Evolutionary conservation across 1,140 invertebrate genomes (phyloP).

Genomic region (Harpegnathos saltator): DNA sequence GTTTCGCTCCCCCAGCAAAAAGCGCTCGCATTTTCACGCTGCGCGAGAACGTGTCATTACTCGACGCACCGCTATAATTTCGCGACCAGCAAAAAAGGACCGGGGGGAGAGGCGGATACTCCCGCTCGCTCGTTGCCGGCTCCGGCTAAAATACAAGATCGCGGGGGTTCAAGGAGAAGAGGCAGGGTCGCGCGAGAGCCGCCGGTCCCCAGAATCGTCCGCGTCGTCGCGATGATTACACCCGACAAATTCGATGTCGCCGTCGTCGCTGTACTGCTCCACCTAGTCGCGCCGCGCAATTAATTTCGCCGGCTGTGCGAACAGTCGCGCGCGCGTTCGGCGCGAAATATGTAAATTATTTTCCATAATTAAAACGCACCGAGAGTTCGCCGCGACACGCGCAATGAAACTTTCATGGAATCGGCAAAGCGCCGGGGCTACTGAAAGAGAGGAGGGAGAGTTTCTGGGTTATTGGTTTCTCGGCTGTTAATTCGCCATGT

Average conservation of each 20-base stretch:
- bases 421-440: constrained; percentile 13
- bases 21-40: constrained; percentile 38
- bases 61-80: constrained; percentile 46
- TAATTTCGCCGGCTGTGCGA: constrained; percentile 25
- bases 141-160: neutral
- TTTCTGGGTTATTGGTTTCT: constrained; percentile 69
- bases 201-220: neutral
- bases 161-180: neutral
- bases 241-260: neutral
- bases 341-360: constrained; percentile 47
- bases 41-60: constrained; percentile 33
- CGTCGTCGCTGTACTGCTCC: neutral
- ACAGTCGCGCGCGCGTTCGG: constrained; percentile 1
- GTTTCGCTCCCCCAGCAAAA: neutral
- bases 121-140: neutral
- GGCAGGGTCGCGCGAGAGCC: neutral
- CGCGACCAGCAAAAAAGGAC: no score
- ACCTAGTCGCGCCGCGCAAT: constrained; percentile 17
- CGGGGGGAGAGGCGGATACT: neutral
- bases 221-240: constrained; percentile 6
- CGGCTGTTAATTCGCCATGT: constrained; percentile 71
- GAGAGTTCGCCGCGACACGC: neutral
- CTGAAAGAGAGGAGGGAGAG: neutral
- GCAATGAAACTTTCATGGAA: constrained; percentile 48
- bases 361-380: constrained; percentile 56